Evolutionary conservation across 2,113 vertebrate species (phyloP), one percentile per base, ranked within the genome.

Genomic region (Platysteira castanea): DNA sequence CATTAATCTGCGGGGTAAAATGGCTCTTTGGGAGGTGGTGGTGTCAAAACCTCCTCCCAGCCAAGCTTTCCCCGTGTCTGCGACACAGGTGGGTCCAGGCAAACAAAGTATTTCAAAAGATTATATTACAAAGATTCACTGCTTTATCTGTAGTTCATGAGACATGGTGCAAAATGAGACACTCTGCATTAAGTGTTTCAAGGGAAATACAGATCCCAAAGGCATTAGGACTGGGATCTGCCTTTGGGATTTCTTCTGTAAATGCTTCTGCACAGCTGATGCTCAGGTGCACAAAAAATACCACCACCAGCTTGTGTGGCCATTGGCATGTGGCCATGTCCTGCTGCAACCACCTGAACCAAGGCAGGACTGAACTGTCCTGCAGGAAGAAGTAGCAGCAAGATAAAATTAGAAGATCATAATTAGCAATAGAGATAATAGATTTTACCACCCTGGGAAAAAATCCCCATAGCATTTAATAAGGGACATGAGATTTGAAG

Each of bases 121-220:
- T 65, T 65, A 1, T 20, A 16, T n/a, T 41, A 24, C 24, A 57
- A 37, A 57, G 22, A 49, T 65, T 60, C 46, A 21, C n/a, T 80
- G n/a, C 44, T 79, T 71, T 23, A 53, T 19, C 63, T 82, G 12
- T 18, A 49, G 65, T 31, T 47, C 5, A 4, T 10, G 20, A 79
- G 49, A 65, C 8, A 15, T 0, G 1, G 11, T 52, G 26, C 21
- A 50, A 44, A 42, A n/a, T 0, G 2, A 84, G 33, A 31, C n/a
- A 2, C 6, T n/a, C 60, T 64, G 44, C 10, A n/a, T 30, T 26
- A 61, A 27, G 18, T 46, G 7, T 64, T 71, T n/a, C 31, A 47
- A 56, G 26, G 46, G 54, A 69, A 11, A 18, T 2, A 35, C 4
- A 68, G 56, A 67, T 16, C 10, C 35, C 69, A 78, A 65, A 44